Evolutionary conservation across 2,797 vertebrate genomes (phyloP).

Genomic region (Pseudomugil tenellus): DNA sequence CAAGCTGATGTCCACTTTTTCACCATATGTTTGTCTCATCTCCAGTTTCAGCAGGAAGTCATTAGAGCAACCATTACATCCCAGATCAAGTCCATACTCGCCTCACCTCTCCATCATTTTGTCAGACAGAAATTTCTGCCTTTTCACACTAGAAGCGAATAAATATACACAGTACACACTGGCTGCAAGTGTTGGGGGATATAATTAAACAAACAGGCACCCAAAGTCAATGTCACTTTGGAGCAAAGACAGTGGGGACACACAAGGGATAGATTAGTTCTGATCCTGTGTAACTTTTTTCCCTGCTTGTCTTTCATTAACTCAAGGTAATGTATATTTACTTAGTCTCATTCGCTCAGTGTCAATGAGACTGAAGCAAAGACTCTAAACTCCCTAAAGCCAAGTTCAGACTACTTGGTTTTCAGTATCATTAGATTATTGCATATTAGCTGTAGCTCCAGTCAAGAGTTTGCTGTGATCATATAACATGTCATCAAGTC

Average conservation of each 20-base stretch:
- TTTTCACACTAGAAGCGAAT: slow-evolving; percentile 65
- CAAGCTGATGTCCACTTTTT: slow-evolving; percentile 38
- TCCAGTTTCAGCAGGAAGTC: slow-evolving; percentile 76
- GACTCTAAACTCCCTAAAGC: slow-evolving; percentile 8
- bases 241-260: slow-evolving; percentile 55
- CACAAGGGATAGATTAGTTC: slow-evolving; percentile 42
- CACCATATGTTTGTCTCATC: slow-evolving; percentile 48
- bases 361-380: slow-evolving; percentile 8
- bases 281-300: slow-evolving; percentile 32
- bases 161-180: slow-evolving; percentile 48
- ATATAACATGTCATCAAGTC: background rate
- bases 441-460: background rate
- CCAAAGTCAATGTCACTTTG: slow-evolving; percentile 67
- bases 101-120: slow-evolving; percentile 75
- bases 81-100: slow-evolving; percentile 69
- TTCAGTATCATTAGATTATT: background rate
- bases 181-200: slow-evolving; percentile 37
- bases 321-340: slow-evolving; percentile 31
- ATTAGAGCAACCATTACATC: slow-evolving; percentile 75
- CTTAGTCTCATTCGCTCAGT: slow-evolving; percentile 7
- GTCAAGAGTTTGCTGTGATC: background rate
- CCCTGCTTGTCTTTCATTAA: slow-evolving; percentile 36
- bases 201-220: slow-evolving; percentile 46
- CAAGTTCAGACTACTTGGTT: slow-evolving; percentile 1
- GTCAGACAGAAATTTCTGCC: slow-evolving; percentile 71